Evolutionary conservation across 2,113 vertebrate species (phyloP), one percentile per base, ranked within the genome.

Genomic region (Nyctereutes procyonoides): DNA sequence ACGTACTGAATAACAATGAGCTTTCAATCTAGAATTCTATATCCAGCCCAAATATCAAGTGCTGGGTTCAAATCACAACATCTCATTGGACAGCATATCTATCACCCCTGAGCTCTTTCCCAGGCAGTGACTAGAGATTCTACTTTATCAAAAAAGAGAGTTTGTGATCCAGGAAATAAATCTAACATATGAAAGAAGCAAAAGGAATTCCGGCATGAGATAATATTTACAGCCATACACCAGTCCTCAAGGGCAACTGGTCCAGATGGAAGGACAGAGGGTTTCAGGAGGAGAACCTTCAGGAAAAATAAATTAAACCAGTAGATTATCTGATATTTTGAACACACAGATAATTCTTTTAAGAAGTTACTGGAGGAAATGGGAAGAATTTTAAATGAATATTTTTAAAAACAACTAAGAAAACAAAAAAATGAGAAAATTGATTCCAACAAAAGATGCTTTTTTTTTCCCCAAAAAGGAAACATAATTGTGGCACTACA

Each of bases 21-120:
- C 62, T 89, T 96, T 63, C 76, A 92, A 88, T 43, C 51, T 63
- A 76, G 35, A 88, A 90, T 97, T 97, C 63, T 74, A 63, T 71
- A 94, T 20, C 76, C 63, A 88, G 85, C 26, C 38, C 51, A 90
- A 88, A 30, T 86, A 89, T 67, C 95, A 83, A 38, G 12, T 22
- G 11, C 16, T 56, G 20, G 9, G 22, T 22, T 62, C 43, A n/a
- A 92, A 43, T 76, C 58, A 93, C 58, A 35, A 26, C 4, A 43
- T 28, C 58, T 38, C 62, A 56, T n/a, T n/a, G 88, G 53, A 43
- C 8, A 48, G 55, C 83, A 73, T 76, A 69, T 51, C 38, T 71
- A 51, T 32, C 12, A 93, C 15, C 8, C 38, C 1, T 30, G 38
- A 1, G 9, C 12, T 16, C 73, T 22, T 73, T 71, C 83, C n/a